Conservation (phyloP, 2,888 invertebrate genomes). For the Agrochola lychnidis region DNA sequence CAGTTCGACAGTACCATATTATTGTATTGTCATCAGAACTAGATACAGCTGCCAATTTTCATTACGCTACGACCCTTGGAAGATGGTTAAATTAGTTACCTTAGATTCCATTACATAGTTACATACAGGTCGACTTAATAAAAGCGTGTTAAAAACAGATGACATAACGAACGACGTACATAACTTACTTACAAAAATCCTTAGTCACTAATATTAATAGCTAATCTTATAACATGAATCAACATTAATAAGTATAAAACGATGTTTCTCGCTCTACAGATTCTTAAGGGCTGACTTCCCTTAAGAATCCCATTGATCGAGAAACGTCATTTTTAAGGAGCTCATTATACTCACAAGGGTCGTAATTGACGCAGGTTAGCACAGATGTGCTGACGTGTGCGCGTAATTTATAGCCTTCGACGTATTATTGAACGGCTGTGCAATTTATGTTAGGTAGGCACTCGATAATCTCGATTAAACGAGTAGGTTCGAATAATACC, state of each 20-base stretch:
- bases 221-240: background rate
- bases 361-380: conserved; percentile 23
- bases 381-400: conserved; percentile 18
- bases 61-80: too few relatives aligned
- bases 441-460: background rate
- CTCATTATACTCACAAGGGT: conserved; percentile 20
- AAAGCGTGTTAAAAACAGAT: too few relatives aligned
- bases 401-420: conserved; percentile 28
- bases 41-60: too few relatives aligned
- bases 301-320: background rate
- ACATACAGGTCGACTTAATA: too few relatives aligned
- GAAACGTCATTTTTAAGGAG: conserved; percentile 20
- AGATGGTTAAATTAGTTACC: too few relatives aligned
- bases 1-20: too few relatives aligned
- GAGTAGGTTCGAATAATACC: too few relatives aligned
- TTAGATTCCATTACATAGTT: too few relatives aligned
- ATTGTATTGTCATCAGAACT: too few relatives aligned
- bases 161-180: too few relatives aligned
- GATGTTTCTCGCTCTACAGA: too few relatives aligned
- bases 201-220: conserved; percentile 11
- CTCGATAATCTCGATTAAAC: background rate
- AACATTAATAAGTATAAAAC: too few relatives aligned
- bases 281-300: background rate
- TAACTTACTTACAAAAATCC: conserved; percentile 3
- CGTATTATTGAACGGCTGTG: conserved; percentile 30